Conservation (phyloP, 2,797 vertebrate species). For the Gallirallus australis region DNA sequence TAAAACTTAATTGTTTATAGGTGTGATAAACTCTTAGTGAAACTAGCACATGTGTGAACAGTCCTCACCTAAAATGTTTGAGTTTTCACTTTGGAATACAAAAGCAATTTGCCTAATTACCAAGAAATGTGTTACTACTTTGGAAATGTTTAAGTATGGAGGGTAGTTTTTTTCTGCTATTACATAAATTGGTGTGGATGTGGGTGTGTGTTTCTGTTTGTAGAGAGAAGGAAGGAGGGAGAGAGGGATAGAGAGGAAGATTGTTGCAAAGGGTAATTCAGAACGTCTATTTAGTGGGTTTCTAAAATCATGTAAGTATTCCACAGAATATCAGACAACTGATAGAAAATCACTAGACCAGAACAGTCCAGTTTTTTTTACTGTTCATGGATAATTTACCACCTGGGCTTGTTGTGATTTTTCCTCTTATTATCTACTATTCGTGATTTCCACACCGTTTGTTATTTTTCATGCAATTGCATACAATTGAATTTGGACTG, state of each 20-base stretch:
- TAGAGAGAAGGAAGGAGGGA: background rate
- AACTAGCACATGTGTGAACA: background rate
- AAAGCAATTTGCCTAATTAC: background rate
- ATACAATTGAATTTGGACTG: slow-evolving; percentile 67
- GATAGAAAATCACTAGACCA: slow-evolving; percentile 17
- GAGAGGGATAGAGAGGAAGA: background rate
- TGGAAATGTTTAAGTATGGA: background rate
- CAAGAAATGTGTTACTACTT: background rate
- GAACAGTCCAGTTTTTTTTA: slow-evolving; percentile 29
- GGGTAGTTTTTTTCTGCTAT: background rate
- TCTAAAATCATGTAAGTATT: background rate
- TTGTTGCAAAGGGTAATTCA: background rate
- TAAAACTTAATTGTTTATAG: background rate
- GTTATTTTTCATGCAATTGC: slow-evolving; percentile 58
- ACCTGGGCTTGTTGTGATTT: background rate
- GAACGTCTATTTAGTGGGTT: background rate
- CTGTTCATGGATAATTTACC: slow-evolving; percentile 61
- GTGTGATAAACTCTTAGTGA: background rate
- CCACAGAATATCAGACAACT: background rate
- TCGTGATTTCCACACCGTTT: slow-evolving; percentile 40
- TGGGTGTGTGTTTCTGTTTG: background rate
- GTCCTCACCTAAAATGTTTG: background rate
- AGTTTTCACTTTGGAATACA: background rate
- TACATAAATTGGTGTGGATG: background rate
- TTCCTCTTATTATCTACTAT: slow-evolving; percentile 38